These are phyloP conservation scores for Poecilia velifera DNA, from an alignment of 2,797 vertebrate species.

Conservation along the genomic window DNA sequence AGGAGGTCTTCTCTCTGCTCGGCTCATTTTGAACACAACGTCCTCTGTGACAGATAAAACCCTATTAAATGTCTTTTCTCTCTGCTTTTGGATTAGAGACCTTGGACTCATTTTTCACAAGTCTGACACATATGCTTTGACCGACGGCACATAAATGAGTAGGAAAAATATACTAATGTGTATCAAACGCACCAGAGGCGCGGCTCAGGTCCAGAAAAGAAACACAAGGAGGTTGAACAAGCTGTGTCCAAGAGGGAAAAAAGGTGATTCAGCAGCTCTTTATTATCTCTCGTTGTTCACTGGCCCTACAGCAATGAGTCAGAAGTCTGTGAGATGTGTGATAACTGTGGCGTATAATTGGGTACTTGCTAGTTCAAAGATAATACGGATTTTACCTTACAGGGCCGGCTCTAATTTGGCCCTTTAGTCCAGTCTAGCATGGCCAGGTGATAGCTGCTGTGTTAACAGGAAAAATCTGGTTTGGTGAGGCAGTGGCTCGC, in stretches of 20 bases:
- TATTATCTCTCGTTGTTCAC: conserved; percentile 58
- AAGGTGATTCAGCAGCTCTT: conserved; percentile 71
- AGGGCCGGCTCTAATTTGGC: conserved; percentile 63
- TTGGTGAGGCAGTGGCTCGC: conserved; percentile 18
- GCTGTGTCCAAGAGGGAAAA: conserved; percentile 47
- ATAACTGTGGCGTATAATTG: conserved; percentile 68
- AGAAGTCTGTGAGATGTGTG: conserved; percentile 67
- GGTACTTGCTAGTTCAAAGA: conserved; percentile 72
- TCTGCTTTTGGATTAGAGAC: conserved; percentile 43
- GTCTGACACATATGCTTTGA: conserved; percentile 40
- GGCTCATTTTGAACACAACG: conserved; percentile 37
- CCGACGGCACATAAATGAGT: conserved; percentile 17
- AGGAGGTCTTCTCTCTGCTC: conserved; percentile 34
- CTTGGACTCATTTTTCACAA: conserved; percentile 31
- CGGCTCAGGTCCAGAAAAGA: conserved; percentile 45
- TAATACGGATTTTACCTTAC: conserved; percentile 65
- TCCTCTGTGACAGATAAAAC: conserved; percentile 44
- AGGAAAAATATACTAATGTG: background rate
- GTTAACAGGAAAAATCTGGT: conserved; percentile 47
- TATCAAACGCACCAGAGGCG: conserved; percentile 32
- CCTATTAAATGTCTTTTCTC: conserved; percentile 38
- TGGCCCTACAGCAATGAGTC: conserved; percentile 59
- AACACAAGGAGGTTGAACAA: conserved; percentile 19
- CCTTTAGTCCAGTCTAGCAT: conserved; percentile 45
- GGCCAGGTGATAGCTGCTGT: conserved; percentile 47